These are phyloP conservation scores for Dasypolia templi DNA, from an alignment of 2,888 invertebrate species.

Conservation along the genomic window DNA sequence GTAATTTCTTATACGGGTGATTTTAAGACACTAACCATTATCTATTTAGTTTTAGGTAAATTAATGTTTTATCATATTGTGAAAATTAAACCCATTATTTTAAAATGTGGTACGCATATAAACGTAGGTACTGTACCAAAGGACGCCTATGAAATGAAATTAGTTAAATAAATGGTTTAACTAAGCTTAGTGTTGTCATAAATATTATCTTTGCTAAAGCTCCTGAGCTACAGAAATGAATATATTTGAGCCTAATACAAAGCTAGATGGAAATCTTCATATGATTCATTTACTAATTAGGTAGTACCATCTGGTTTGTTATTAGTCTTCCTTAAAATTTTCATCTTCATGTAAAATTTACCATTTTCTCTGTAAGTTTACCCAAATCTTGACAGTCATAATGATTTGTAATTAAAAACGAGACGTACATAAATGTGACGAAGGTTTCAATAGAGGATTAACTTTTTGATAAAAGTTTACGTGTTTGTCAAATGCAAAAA, in stretches of 20 bases:
- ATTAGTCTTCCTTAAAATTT: constrained; percentile 11
- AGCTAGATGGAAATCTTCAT: background rate
- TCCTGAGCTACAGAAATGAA: constrained; percentile 1
- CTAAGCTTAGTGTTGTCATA: constrained; percentile 8
- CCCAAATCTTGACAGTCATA: background rate
- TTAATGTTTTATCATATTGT: background rate
- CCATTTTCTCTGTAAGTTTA: background rate
- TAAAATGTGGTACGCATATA: constrained; percentile 17
- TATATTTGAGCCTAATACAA: constrained; percentile 23
- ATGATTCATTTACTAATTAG: constrained; percentile 19
- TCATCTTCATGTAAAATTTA: background rate
- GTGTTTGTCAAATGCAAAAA: background rate
- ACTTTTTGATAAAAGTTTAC: background rate
- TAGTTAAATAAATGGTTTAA: constrained; percentile 20
- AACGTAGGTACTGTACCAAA: constrained; percentile 21
- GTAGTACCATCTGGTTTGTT: constrained; percentile 2
- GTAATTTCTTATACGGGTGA: background rate
- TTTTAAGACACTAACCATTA: background rate
- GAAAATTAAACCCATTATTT: background rate
- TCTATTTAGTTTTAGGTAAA: background rate
- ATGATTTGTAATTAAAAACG: constrained; percentile 13
- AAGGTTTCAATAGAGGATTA: constrained; percentile 1
- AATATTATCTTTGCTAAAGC: constrained; percentile 37
- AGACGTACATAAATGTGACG: background rate
- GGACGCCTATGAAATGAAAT: constrained; percentile 23